Evolutionary conservation across 2,888 invertebrate species (phyloP).

Genomic region (Agapetus fuscipes): DNA sequence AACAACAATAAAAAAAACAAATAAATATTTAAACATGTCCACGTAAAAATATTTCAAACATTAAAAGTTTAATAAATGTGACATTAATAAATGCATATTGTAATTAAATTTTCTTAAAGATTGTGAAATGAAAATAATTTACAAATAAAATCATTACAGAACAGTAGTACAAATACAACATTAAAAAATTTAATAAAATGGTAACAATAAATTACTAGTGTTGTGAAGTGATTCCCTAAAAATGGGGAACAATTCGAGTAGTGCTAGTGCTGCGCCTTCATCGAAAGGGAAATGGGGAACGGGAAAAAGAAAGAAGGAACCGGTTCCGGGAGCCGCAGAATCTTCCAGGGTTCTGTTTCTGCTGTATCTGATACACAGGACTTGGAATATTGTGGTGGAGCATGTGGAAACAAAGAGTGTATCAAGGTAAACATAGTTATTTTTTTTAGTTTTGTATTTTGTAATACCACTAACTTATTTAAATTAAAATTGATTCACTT

Average conservation of each 20-base stretch:
- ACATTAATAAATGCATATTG: no score
- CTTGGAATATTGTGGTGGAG: conserved; percentile 58
- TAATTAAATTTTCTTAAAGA: no score
- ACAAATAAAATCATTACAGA: no score
- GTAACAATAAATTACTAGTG: no score
- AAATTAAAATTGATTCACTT: neutral
- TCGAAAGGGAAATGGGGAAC: conserved; percentile 19
- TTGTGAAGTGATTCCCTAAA: no score
- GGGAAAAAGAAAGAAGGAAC: conserved; percentile 21
- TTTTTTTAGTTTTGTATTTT: neutral
- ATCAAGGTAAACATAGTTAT: conserved; percentile 31
- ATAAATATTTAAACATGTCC: no score
- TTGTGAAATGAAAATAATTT: no score
- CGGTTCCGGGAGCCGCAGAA: conserved; percentile 36
- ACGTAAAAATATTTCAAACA: no score
- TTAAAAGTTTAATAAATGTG: no score
- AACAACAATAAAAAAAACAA: no score
- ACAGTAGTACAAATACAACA: no score
- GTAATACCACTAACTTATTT: neutral
- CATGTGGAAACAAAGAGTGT: conserved; percentile 47
- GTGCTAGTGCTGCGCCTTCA: conserved; percentile 26
- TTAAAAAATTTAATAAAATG: no score
- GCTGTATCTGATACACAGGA: conserved; percentile 57
- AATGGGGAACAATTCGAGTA: conserved; percentile 18
- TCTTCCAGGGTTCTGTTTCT: conserved; percentile 53